Base-by-base conservation (phyloP, 1,140 invertebrate species). In the Zophobas morio region DNA sequence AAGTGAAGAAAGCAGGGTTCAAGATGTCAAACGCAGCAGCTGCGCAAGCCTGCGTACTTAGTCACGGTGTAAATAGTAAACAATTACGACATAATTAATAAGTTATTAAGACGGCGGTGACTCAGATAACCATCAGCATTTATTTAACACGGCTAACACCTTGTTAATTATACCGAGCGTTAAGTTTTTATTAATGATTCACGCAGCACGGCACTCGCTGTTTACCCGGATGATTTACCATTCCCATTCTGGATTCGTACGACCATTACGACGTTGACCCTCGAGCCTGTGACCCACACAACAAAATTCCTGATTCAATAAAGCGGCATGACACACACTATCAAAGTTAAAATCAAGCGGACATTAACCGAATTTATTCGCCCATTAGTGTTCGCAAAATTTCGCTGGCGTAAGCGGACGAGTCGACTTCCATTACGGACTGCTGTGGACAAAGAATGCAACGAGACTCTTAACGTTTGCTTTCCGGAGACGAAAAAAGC, bases 331-430 rank as follows among this genome's bases (percentile, higher is more conserved):
- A 70, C 63, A 71, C 40, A 71, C 49, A 71, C 51, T 74, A 74
- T 74, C 72, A 74, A 57, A 74, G 72, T 57, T 57, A 56, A 74
- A 74, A 74, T 74, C 72, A 74, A 74, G 2, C 42, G 72, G 72
- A 74, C 72, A 74, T 74, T 60, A 74, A 60, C 34, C n/a, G 20
- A 74, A 74, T 74, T 74, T 74, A 74, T 74, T 60, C 53, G 33
- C 56, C 72, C 72, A 74, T 74, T 74, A 74, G 72, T 60, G 72
- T 32, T 66, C 60, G 32, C 60, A 32, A 66, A 66, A 66, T 66
- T 66, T 66, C 60, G 57, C 57, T 42, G 57, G 57, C 57, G 54
- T 20, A 63, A 40, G 39, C 60, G 60, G 20, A 4, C 39, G 49
- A 51, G 20, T 20, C 20, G 20, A 20, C 20, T 20, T 20, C 20